phyloP scores from a whole-genome alignment of 2,113 vertebrate genomes.

The Anoplopoma fimbria region DNA sequence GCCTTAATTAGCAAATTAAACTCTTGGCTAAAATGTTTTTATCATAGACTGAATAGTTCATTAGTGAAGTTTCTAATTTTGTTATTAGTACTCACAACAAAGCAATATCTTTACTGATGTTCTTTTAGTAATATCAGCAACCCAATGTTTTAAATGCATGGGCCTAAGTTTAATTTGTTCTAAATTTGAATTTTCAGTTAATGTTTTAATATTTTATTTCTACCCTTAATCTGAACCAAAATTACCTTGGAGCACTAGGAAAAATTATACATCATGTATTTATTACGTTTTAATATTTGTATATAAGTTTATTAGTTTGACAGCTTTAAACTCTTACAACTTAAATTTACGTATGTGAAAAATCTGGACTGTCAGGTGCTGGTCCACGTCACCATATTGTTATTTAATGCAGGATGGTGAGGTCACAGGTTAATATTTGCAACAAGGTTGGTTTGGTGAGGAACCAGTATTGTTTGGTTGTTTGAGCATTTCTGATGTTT shows the following conservation, averaged over 20 bases:
- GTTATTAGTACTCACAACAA: background rate
- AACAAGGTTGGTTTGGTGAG: conserved; percentile 5
- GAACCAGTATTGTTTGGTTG: conserved; percentile 18
- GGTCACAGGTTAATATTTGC: conserved; percentile 10
- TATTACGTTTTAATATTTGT: background rate
- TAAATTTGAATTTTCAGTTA: background rate
- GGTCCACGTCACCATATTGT: background rate
- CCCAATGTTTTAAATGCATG: background rate
- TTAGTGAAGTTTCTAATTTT: background rate
- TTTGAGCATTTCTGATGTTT: conserved; percentile 24
- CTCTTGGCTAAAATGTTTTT: background rate
- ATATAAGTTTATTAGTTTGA: background rate
- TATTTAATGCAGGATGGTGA: background rate
- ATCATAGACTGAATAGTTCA: background rate
- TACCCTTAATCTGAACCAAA: background rate
- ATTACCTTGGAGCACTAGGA: background rate
- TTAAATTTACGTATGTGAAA: background rate
- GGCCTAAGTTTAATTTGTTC: background rate
- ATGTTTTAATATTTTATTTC: background rate
- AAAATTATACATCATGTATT: background rate
- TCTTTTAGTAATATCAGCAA: background rate
- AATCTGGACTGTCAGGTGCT: background rate
- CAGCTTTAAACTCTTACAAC: background rate
- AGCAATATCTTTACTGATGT: background rate
- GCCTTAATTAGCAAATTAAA: background rate